Evolutionary conservation across 2,888 invertebrate species (phyloP).

Genomic region (Galeopsomyia nigrocyanea): DNA sequence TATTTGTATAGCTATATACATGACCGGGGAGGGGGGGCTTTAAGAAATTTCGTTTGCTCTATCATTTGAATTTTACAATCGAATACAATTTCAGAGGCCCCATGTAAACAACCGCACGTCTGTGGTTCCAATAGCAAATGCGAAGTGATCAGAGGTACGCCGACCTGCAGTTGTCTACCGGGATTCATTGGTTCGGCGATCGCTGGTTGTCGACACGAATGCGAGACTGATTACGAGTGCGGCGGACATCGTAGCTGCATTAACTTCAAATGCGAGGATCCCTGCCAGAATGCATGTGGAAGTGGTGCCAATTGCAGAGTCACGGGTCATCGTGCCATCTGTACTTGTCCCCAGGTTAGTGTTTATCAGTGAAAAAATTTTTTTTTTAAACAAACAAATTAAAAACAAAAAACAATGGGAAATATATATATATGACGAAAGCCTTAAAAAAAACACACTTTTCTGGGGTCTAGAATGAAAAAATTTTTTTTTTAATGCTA

Average conservation of each 20-base stretch:
- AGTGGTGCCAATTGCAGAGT: constrained; percentile 85
- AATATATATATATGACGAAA: no score
- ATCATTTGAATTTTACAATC: not conserved
- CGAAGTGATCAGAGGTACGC: constrained; percentile 81
- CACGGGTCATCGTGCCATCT: constrained; percentile 80
- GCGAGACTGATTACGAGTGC: constrained; percentile 84
- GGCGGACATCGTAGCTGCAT: constrained; percentile 79
- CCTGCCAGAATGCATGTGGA: constrained; percentile 82
- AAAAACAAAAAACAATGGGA: not conserved
- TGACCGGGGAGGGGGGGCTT: no score
- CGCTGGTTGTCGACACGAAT: constrained; percentile 85
- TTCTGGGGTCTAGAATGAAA: no score
- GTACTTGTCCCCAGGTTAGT: constrained; percentile 83
- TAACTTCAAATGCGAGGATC: constrained; percentile 81
- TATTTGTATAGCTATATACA: no score
- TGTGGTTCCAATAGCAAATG: constrained; percentile 87
- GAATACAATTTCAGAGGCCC: constrained; percentile 75
- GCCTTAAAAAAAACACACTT: no score
- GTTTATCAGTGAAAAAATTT: constrained; percentile 2
- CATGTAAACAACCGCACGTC: constrained; percentile 85
- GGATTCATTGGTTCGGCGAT: constrained; percentile 84
- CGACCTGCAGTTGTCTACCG: constrained; percentile 84
- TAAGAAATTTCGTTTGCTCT: not conserved
- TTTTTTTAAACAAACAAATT: not conserved
- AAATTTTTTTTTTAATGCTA: no score